Conservation (phyloP, 2,888 invertebrate species). For the Stenolophus ochropezus region DNA sequence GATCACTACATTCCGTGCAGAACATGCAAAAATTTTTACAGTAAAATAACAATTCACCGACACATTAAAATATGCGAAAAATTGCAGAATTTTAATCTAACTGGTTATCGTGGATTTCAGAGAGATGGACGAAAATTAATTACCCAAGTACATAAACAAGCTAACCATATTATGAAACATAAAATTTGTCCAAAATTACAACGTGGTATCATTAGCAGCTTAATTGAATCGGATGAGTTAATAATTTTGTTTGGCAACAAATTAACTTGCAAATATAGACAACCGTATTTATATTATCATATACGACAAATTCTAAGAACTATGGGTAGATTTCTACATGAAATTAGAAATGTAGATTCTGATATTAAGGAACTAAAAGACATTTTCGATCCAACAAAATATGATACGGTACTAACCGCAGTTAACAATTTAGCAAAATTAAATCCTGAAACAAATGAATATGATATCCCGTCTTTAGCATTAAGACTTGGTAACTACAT, state of each 20-base stretch:
- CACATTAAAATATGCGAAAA: background rate
- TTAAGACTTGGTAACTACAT: background rate
- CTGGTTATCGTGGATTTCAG: constrained; percentile 19
- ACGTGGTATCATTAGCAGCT: background rate
- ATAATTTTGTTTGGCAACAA: no score
- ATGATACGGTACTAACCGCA: background rate
- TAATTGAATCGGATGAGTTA: no score
- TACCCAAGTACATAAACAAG: background rate
- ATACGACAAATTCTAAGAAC: no score
- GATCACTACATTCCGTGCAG: background rate
- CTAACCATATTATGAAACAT: no score
- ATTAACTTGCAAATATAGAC: no score
- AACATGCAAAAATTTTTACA: background rate
- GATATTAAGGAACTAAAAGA: background rate
- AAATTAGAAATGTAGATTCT: background rate
- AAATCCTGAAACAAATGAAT: background rate
- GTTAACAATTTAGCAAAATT: background rate
- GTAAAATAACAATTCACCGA: background rate
- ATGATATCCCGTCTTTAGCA: background rate
- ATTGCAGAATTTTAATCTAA: background rate
- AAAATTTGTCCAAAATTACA: no score
- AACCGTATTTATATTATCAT: no score
- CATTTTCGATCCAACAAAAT: background rate
- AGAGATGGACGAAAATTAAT: constrained; percentile 3
- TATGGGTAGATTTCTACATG: no score